A percentile compares a stretch with the other conserved stretches of the same genome.
phyloP scores from a whole-genome alignment of 2,888 invertebrate genomes.

The Phyllotreta cruciferae region DNA sequence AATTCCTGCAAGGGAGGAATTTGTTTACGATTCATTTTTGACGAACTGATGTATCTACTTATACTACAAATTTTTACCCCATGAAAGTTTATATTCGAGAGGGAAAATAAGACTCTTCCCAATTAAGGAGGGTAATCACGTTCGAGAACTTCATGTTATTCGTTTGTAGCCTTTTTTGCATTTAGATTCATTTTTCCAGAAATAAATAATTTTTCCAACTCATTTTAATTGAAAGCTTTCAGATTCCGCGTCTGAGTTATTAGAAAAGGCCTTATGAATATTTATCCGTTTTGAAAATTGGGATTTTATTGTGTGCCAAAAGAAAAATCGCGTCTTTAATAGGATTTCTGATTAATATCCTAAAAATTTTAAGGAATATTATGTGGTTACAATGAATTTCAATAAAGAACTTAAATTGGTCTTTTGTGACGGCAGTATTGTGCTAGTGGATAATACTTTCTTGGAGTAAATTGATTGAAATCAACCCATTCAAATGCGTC shows the following conservation, averaged over 20 bases:
- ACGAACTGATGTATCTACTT: background rate
- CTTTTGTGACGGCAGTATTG: conserved; percentile 13
- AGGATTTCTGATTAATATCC: conserved; percentile 45
- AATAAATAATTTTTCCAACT: conserved; percentile 20
- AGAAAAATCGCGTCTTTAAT: conserved; percentile 45
- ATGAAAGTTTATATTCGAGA: no score
- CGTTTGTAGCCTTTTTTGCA: conserved; percentile 2
- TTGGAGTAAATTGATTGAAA: conserved; percentile 6
- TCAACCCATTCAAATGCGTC: background rate
- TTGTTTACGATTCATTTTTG: background rate
- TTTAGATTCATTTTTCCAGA: conserved; percentile 16
- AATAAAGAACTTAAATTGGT: conserved; percentile 15
- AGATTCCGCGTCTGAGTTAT: conserved; percentile 33
- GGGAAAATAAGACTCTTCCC: no score
- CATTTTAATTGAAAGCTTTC: conserved; percentile 18
- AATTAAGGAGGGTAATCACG: conserved; percentile 5
- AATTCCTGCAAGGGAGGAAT: background rate
- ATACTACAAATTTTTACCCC: no score
- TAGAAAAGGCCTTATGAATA: conserved; percentile 44
- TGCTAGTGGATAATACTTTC: conserved; percentile 5
- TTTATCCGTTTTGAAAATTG: conserved; percentile 41
- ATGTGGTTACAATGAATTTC: conserved; percentile 18
- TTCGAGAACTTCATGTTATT: conserved; percentile 21
- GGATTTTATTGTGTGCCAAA: conserved; percentile 36
- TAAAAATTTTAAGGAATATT: conserved; percentile 33